phyloP scores from a whole-genome alignment of 2,888 invertebrate genomes.

The Orthosia cruda region DNA sequence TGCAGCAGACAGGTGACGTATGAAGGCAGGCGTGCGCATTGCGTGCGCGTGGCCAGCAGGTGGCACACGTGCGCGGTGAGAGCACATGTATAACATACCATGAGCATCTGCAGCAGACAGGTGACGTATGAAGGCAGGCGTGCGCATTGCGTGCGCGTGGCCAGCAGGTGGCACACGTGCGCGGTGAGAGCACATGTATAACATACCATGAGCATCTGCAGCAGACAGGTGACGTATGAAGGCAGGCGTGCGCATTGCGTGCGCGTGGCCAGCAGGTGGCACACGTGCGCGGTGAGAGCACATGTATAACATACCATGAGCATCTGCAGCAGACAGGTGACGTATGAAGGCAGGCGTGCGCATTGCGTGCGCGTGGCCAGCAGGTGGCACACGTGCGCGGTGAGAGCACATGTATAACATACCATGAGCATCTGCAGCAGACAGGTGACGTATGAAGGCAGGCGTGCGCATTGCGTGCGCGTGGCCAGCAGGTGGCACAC shows the following conservation, averaged over 20 bases:
- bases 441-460: conserved; percentile 87
- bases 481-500: conserved; percentile 83
- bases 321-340: conserved; percentile 89
- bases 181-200: conserved; percentile 96
- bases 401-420: conserved; percentile 95
- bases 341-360: conserved; percentile 84
- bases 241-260: conserved; percentile 80
- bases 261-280: conserved; percentile 83
- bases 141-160: conserved; percentile 74
- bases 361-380: conserved; percentile 80
- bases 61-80: conserved; percentile 92
- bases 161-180: conserved; percentile 85
- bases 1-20: conserved; percentile 89
- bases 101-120: conserved; percentile 89
- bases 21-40: conserved; percentile 81
- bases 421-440: conserved; percentile 90
- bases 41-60: conserved; percentile 80
- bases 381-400: conserved; percentile 89
- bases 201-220: conserved; percentile 89
- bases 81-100: conserved; percentile 94
- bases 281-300: conserved; percentile 93
- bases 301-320: conserved; percentile 93
- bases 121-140: conserved; percentile 87
- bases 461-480: conserved; percentile 75
- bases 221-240: conserved; percentile 86